These are phyloP conservation scores for Myripristis jacobus DNA, from an alignment of 2,797 vertebrate species.

Conservation along the genomic window DNA sequence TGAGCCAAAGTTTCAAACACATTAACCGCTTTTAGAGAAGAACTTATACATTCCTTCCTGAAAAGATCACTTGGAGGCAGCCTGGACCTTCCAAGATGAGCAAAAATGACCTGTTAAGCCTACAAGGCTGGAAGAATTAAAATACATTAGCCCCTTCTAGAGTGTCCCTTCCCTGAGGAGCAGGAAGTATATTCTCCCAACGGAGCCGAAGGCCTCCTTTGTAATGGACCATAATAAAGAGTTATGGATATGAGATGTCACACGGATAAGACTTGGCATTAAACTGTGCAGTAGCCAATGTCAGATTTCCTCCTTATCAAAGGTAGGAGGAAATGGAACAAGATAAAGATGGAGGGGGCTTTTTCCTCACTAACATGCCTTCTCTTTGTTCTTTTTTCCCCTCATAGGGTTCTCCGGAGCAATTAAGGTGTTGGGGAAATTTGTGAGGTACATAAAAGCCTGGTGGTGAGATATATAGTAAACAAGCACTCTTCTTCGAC, in stretches of 20 bases:
- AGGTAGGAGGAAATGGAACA: slow-evolving; percentile 47
- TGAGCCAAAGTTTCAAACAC: slow-evolving; percentile 34
- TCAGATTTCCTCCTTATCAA: slow-evolving; percentile 50
- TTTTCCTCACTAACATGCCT: slow-evolving; percentile 57
- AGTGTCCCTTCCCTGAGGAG: slow-evolving; percentile 45
- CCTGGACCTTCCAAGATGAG: slow-evolving; percentile 52
- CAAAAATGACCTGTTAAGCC: slow-evolving; percentile 59
- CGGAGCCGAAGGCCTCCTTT: slow-evolving; percentile 67
- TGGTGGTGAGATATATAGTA: slow-evolving; percentile 61
- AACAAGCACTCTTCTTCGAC: slow-evolving; percentile 70
- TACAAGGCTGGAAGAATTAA: slow-evolving; percentile 66
- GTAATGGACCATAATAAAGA: slow-evolving; percentile 80
- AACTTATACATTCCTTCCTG: slow-evolving; percentile 35
- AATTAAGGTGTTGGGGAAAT: slow-evolving; percentile 72
- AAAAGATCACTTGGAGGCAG: slow-evolving; percentile 50
- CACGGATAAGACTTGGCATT: slow-evolving; percentile 70
- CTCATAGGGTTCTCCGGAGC: slow-evolving; percentile 58
- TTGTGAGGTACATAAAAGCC: slow-evolving; percentile 73
- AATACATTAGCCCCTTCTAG: slow-evolving; percentile 67
- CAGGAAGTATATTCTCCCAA: slow-evolving; percentile 57
- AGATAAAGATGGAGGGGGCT: slow-evolving; percentile 58
- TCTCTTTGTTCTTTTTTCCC: slow-evolving; percentile 41
- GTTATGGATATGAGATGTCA: slow-evolving; percentile 80
- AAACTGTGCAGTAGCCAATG: slow-evolving; percentile 64
- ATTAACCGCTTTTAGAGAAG: slow-evolving; percentile 38